phyloP scores from a whole-genome alignment of 2,797 vertebrate genomes.

The Pangasius krempfi region DNA sequence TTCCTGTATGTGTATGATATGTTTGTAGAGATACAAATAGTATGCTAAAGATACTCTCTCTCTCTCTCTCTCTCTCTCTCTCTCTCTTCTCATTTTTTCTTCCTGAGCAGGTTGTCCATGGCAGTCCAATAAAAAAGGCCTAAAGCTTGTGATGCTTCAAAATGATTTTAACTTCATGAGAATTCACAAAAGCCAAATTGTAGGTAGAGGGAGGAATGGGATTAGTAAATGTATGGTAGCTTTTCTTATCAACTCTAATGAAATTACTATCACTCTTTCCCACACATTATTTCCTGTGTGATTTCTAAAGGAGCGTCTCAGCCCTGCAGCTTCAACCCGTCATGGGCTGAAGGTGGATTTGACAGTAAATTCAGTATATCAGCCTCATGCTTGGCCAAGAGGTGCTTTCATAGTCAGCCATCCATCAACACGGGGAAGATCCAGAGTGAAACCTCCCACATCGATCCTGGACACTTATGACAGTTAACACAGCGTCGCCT shows the following conservation, averaged over 20 bases:
- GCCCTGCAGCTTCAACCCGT: neutral
- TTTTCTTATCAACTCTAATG: neutral
- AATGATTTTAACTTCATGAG: neutral
- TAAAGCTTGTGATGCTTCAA: neutral
- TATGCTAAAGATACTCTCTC: neutral
- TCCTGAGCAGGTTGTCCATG: neutral
- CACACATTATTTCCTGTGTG: neutral
- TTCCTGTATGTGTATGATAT: no score
- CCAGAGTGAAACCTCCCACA: constrained; percentile 92
- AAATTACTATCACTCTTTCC: neutral
- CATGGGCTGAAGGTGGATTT: neutral
- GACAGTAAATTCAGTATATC: constrained; percentile 89
- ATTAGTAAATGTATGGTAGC: neutral
- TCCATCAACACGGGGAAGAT: constrained; percentile 94
- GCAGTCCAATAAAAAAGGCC: neutral
- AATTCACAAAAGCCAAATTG: neutral
- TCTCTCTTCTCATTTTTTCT: neutral
- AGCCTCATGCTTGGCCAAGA: constrained; percentile 90
- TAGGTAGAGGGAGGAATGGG: neutral
- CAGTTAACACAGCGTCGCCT: constrained; percentile 99
- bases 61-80: constrained; percentile 3
- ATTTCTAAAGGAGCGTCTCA: neutral
- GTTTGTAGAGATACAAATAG: neutral
- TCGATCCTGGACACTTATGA: constrained; percentile 99
- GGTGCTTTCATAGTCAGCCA: constrained; percentile 91